These are phyloP conservation scores for Stegastes partitus DNA, from an alignment of 2,113 vertebrate species.

Conservation along the genomic window DNA sequence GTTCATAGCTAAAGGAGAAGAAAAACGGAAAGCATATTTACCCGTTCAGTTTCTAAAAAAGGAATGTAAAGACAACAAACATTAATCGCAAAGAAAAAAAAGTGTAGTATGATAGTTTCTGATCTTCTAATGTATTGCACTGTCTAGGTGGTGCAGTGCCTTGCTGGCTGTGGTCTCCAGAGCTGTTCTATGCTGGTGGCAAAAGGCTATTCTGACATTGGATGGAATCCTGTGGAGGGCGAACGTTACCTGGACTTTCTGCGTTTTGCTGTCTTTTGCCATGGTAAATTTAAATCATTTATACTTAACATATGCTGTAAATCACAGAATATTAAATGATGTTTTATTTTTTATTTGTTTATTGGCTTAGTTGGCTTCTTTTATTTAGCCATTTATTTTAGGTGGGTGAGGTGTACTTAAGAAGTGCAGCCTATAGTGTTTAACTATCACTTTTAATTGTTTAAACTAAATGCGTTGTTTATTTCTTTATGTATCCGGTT, in stretches of 20 bases:
- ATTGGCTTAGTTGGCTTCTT: too few species aligned
- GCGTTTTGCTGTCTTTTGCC: conserved; percentile 96
- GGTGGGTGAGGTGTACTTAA: background rate
- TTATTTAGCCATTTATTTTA: too few species aligned
- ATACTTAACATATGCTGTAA: background rate
- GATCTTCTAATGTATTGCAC: conserved; percentile 1
- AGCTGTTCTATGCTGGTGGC: conserved; percentile 92
- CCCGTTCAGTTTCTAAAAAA: background rate
- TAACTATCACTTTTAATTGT: background rate
- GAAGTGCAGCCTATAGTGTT: background rate
- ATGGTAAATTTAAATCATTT: conserved; percentile 82
- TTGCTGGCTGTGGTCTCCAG: conserved; percentile 92
- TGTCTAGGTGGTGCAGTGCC: conserved; percentile 91
- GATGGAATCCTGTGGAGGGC: conserved; percentile 98
- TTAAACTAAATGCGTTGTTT: background rate
- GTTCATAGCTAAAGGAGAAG: background rate
- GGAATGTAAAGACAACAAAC: background rate
- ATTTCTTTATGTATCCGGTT: background rate
- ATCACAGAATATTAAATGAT: too few species aligned
- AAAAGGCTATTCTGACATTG: conserved; percentile 94
- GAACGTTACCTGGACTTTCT: conserved; percentile 96
- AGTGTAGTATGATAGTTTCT: background rate
- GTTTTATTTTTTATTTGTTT: too few species aligned
- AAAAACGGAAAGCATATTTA: too few species aligned
- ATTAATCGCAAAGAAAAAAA: background rate